These are phyloP conservation scores for Cotesia glomerata DNA, from an alignment of 1,140 invertebrate genomes.

Conservation along the genomic window DNA sequence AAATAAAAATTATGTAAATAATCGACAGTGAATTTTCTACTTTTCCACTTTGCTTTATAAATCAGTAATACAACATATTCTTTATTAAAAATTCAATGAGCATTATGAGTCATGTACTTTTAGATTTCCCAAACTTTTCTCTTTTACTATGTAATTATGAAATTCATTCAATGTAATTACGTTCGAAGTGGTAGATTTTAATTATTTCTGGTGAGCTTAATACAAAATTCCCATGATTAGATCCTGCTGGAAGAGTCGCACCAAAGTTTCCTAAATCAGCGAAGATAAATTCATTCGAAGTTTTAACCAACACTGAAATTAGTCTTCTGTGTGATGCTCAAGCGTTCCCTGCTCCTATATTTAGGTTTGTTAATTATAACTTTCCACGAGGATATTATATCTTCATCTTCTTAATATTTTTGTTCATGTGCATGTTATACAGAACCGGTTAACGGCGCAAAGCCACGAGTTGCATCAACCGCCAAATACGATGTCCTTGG, in stretches of 20 bases:
- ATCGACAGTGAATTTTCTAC: too few relatives aligned
- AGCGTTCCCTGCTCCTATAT: conserved; percentile 50
- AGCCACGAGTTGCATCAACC: conserved; percentile 67
- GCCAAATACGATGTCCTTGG: conserved; percentile 50
- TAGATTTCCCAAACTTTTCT: too few relatives aligned
- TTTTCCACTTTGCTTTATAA: too few relatives aligned
- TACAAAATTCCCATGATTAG: conserved; percentile 44
- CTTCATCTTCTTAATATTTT: conserved; percentile 11
- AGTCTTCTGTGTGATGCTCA: conserved; percentile 72
- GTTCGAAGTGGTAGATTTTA: neutral
- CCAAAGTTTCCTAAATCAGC: conserved; percentile 65
- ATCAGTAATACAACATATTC: too few relatives aligned
- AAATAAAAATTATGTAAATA: too few relatives aligned
- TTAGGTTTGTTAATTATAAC: conserved; percentile 23
- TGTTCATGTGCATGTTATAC: conserved; percentile 21
- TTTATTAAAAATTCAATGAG: too few relatives aligned
- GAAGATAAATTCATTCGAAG: conserved; percentile 48
- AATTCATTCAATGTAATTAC: too few relatives aligned
- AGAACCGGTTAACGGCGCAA: conserved; percentile 74
- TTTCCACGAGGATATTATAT: neutral
- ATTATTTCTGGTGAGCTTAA: conserved; percentile 9
- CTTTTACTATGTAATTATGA: too few relatives aligned
- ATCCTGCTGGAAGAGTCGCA: conserved; percentile 68
- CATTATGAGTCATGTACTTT: too few relatives aligned
- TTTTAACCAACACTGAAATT: conserved; percentile 36